Base-by-base conservation (phyloP, 2,113 vertebrate genomes). In the Australoheros scitulus region DNA sequence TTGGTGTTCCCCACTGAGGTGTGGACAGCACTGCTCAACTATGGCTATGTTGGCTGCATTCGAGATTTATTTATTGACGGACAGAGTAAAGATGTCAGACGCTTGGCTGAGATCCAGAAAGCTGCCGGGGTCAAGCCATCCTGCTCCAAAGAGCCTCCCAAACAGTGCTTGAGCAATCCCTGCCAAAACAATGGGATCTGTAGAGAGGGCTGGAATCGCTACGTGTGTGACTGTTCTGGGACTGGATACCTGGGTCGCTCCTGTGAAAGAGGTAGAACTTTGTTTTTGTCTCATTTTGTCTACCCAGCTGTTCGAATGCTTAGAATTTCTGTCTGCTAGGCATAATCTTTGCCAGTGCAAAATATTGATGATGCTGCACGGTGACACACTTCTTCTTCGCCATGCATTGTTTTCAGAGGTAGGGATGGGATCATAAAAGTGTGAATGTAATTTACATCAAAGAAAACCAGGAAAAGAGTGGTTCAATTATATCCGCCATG, bases 11-110 rank as follows among this genome's bases (percentile, higher is more conserved):
- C 98, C 86, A 99, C 98, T 0, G 98, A 99, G 90, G 98, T 99
- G 91, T 99, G 98, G 98, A 99, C 98, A 34, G 98, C 98, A 1
- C 95, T 99, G 85, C 97, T 99, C 76, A 99, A 99, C 95, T 99
- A 98, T 0, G 98, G 98, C 90, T 99, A 99, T 0, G 98, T 99
- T n/a, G 98, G 98, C 93, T 99, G 98, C 95, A 97, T 99, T 87
- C 95, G 98, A 87, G 98, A 99, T 92, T 95, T 99, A 61, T 99
- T 99, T 94, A 97, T 99, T 72, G 98, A 99, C 5, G 98, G 98
- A 65, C 98, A 99, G 93, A 99, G 97, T 93, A 99, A 99, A 93
- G 98, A 99, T 52, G 96, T 99, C 76, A 96, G 98, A 34, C 97
- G 97, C 79, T 96, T 98, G 95, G 98, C 98, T 24, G 98, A 99